Evolutionary conservation across 2,113 vertebrate species (phyloP).

Genomic region (Lycaon pictus): DNA sequence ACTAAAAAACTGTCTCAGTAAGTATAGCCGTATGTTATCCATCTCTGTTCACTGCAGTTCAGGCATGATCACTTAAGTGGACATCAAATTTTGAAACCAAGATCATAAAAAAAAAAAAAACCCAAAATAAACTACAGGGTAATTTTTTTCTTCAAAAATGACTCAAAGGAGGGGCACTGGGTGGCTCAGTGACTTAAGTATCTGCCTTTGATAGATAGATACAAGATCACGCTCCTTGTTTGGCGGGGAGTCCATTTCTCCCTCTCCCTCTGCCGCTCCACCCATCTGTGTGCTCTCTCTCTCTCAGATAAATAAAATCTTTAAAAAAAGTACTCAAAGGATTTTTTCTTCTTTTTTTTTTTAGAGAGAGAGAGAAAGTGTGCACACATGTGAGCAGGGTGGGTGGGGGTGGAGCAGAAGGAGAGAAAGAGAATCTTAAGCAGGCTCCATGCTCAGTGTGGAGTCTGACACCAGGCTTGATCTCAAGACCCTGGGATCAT

Average conservation of each 20-base stretch:
- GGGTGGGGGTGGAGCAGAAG: neutral
- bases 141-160: slow-evolving; percentile 34
- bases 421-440: neutral
- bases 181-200: too few relatives aligned
- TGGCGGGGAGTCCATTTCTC: too few relatives aligned
- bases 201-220: too few relatives aligned
- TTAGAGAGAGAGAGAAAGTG: neutral
- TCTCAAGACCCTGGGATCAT: neutral
- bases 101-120: slow-evolving; percentile 13
- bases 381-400: neutral
- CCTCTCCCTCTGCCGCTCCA: too few relatives aligned
- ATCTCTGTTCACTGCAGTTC: neutral
- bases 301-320: neutral
- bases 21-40: neutral
- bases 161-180: neutral
- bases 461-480: neutral
- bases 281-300: neutral
- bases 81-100: slow-evolving; percentile 15
- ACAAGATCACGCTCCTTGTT: too few relatives aligned
- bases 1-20: neutral
- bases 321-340: neutral
- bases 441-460: neutral
- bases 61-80: neutral
- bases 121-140: neutral
- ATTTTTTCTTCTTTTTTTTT: neutral